Evolutionary conservation across 2,797 vertebrate genomes (phyloP).

Genomic region (Poecilia velifera): DNA sequence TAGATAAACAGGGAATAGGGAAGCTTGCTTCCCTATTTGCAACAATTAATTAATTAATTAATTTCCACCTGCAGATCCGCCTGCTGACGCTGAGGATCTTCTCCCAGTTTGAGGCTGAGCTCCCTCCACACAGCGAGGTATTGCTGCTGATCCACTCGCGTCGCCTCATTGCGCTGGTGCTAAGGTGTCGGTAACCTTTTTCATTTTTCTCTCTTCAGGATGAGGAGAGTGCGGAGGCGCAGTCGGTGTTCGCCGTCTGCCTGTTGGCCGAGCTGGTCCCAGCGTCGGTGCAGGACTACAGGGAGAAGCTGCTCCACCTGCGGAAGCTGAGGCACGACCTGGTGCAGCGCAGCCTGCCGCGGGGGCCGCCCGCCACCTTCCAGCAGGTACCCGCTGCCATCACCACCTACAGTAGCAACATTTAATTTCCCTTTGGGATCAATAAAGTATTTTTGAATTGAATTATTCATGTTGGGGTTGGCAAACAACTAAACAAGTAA

Average conservation of each 20-base stretch:
- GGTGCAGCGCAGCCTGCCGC: slow-evolving; percentile 80
- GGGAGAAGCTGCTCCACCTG: slow-evolving; percentile 94
- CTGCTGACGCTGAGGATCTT: slow-evolving; percentile 92
- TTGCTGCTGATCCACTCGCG: neutral
- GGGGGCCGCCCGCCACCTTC: slow-evolving; percentile 72
- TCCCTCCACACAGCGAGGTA: slow-evolving; percentile 84
- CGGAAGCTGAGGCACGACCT: slow-evolving; percentile 92
- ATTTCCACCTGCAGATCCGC: slow-evolving; percentile 83
- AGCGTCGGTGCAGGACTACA: slow-evolving; percentile 92
- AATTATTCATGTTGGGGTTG: no score
- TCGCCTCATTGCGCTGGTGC: neutral
- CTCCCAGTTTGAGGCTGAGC: slow-evolving; percentile 86
- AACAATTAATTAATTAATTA: neutral
- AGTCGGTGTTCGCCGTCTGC: slow-evolving; percentile 85
- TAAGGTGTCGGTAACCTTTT: neutral
- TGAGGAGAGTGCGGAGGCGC: slow-evolving; percentile 76
- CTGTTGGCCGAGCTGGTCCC: slow-evolving; percentile 94
- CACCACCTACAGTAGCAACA: no score
- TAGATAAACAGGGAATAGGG: no score
- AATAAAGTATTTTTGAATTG: neutral
- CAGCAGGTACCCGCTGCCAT: slow-evolving; percentile 82
- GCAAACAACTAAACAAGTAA: no score
- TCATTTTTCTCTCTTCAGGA: slow-evolving; percentile 71
- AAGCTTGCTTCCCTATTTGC: neutral
- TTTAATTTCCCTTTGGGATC: no score